Conservation (phyloP, 2,113 vertebrate genomes). For the Paramisgurnus dabryanus region DNA sequence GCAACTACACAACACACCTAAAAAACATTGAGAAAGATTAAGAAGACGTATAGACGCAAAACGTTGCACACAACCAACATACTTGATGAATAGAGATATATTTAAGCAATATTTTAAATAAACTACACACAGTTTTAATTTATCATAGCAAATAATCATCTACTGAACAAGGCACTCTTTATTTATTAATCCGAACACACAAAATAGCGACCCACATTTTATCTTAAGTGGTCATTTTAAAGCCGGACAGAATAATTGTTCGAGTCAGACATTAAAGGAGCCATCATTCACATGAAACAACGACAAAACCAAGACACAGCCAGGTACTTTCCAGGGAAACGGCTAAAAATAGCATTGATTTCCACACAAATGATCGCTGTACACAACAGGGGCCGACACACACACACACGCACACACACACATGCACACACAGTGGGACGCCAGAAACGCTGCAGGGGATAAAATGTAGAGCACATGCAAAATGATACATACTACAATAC, state of each 20-base stretch:
- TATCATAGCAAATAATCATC: no score
- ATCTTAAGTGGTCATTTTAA: background rate
- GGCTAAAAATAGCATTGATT: conserved; percentile 50
- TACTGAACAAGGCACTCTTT: background rate
- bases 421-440: background rate
- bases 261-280: background rate
- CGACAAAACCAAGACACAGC: conserved; percentile 2
- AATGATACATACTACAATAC: background rate
- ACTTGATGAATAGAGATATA: no score
- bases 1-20: no score
- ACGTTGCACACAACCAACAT: no score
- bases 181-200: background rate
- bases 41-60: no score
- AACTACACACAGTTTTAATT: no score
- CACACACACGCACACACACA: background rate
- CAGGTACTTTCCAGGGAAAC: conserved; percentile 49
- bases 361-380: conserved; percentile 48
- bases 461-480: background rate
- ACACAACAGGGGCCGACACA: conserved; percentile 34
- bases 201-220: conserved; percentile 19
- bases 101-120: no score
- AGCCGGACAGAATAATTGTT: background rate
- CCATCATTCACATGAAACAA: conserved; percentile 3
- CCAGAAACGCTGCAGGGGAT: conserved; percentile 1
- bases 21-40: no score